phyloP scores from a whole-genome alignment of 2,797 vertebrate genomes.

The Pseudochromis fuscus region DNA sequence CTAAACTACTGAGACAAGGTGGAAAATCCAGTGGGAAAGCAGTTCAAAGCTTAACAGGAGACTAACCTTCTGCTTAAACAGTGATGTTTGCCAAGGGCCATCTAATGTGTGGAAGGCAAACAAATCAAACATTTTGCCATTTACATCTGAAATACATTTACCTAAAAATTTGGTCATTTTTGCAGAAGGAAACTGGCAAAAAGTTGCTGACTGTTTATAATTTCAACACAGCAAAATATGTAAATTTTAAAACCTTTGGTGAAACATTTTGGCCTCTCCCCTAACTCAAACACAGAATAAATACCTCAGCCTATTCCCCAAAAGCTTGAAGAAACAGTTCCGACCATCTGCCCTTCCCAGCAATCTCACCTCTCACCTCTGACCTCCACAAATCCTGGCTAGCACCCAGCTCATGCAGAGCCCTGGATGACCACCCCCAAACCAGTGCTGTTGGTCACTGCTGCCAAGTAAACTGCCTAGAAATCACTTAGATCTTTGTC shows the following conservation, averaged over 20 bases:
- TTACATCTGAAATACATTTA: constrained; percentile 7
- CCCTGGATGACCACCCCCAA: constrained; percentile 60
- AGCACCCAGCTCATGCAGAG: constrained; percentile 60
- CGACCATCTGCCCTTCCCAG: constrained; percentile 82
- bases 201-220: no score
- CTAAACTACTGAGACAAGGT: constrained; percentile 71
- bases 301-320: constrained; percentile 64
- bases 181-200: constrained; percentile 1
- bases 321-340: constrained; percentile 76
- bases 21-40: constrained; percentile 69
- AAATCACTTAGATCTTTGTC: constrained; percentile 30
- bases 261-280: constrained; percentile 8
- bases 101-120: constrained; percentile 44
- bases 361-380: constrained; percentile 83
- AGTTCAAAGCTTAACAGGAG: constrained; percentile 37
- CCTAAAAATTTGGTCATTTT: constrained; percentile 12
- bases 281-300: constrained; percentile 34
- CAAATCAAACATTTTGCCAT: constrained; percentile 5
- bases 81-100: constrained; percentile 50
- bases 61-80: constrained; percentile 53
- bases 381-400: constrained; percentile 82
- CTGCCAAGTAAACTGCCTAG: constrained; percentile 36
- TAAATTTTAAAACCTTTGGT: constrained; percentile 10
- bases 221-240: constrained; percentile 19
- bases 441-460: constrained; percentile 41